Evolutionary conservation across 2,888 invertebrate genomes (phyloP).

Genomic region (Ctenicera cuprea): DNA sequence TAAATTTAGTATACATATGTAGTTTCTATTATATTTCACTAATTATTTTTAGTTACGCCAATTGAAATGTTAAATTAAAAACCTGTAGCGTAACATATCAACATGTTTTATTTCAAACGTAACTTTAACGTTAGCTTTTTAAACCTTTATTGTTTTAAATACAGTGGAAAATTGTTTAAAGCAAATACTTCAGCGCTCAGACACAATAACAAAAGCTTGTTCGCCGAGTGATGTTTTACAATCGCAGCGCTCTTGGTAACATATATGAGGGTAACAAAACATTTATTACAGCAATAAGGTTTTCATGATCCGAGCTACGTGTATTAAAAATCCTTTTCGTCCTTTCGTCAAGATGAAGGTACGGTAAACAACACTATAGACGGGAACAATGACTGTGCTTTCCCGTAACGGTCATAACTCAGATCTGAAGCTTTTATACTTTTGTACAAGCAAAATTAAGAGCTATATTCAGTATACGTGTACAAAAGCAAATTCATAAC

Average conservation of each 20-base stretch:
- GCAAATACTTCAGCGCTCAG: neutral
- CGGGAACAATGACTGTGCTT: neutral
- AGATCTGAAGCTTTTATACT: neutral
- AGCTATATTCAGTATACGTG: too few species aligned
- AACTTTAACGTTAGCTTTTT: too few species aligned
- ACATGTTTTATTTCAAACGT: too few species aligned
- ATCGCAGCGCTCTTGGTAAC: conserved; percentile 15
- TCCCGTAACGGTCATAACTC: neutral
- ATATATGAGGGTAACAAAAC: conserved; percentile 14
- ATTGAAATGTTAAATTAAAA: too few species aligned
- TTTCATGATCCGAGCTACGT: conserved; percentile 11
- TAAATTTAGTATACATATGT: too few species aligned
- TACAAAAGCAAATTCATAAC: too few species aligned
- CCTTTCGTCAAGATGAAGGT: conserved; percentile 1
- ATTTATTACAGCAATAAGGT: conserved; percentile 16
- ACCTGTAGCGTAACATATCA: too few species aligned
- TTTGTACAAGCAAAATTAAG: too few species aligned
- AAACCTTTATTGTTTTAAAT: neutral
- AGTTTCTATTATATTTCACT: too few species aligned
- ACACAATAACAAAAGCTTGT: conserved; percentile 13
- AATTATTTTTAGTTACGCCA: too few species aligned
- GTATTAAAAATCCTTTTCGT: conserved; percentile 19
- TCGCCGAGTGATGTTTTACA: conserved; percentile 20
- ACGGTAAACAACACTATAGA: neutral
- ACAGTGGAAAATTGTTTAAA: neutral